Evolutionary conservation across 1,140 invertebrate species (phyloP).

Genomic region (roundworm (Caenorhabditis elegans)): DNA sequence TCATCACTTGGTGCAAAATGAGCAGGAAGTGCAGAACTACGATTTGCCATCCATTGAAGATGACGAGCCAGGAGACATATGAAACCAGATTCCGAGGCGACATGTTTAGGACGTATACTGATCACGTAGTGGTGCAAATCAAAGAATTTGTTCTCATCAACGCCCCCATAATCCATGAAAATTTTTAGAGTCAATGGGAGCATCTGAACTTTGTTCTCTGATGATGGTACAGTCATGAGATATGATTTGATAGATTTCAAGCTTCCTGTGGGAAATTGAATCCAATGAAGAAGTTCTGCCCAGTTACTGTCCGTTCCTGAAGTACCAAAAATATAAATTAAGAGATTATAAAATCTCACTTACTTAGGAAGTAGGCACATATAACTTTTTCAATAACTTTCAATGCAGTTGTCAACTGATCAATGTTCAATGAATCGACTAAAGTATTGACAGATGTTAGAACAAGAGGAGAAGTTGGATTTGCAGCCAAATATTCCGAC

Average conservation of each 20-base stretch:
- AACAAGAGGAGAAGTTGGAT: conserved; percentile 32
- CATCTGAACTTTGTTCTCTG: conserved; percentile 28
- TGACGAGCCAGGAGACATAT: not conserved
- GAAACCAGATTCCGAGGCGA: conserved; percentile 15
- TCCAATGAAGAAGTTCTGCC: conserved; percentile 38
- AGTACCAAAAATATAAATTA: not conserved
- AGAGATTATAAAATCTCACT: not conserved
- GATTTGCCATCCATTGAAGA: not conserved
- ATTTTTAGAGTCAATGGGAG: conserved; percentile 5
- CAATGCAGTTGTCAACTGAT: conserved; percentile 37
- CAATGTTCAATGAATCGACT: conserved; percentile 38
- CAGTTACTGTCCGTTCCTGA: conserved; percentile 33
- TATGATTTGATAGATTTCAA: conserved; percentile 3
- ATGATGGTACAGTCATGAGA: conserved; percentile 31
- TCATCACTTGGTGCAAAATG: not conserved
- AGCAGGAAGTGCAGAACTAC: not conserved
- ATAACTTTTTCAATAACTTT: conserved; percentile 40
- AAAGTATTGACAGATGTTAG: conserved; percentile 35
- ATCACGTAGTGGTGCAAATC: conserved; percentile 29
- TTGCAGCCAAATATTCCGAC: conserved; percentile 7
- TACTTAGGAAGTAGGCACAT: conserved; percentile 26
- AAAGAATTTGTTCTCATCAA: conserved; percentile 22
- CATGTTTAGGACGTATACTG: conserved; percentile 37
- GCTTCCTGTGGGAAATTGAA: conserved; percentile 4
- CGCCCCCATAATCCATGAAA: conserved; percentile 30